Evolutionary conservation across 2,797 vertebrate genomes (phyloP).

Genomic region (Poecile montanus): DNA sequence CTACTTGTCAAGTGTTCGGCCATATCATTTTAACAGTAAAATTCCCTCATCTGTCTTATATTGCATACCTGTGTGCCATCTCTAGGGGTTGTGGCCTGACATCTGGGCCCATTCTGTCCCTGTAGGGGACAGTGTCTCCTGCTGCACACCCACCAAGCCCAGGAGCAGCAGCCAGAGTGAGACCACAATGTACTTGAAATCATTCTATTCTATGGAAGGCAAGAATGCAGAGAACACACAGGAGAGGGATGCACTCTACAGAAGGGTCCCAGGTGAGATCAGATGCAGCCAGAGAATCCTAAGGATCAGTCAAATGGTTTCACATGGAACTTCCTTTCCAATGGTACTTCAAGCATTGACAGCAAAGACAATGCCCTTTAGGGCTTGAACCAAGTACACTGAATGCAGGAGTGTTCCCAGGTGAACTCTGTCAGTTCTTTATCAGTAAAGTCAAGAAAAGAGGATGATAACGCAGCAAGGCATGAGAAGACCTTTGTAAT

Average conservation of each 20-base stretch:
- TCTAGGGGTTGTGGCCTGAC: not conserved
- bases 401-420: not conserved
- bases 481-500: slow-evolving; percentile 68
- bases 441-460: slow-evolving; percentile 34
- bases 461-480: not conserved
- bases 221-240: not conserved
- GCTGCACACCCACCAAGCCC: not conserved
- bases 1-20: not conserved
- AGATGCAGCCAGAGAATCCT: not conserved
- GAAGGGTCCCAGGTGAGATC: not conserved
- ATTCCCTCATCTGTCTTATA: not conserved
- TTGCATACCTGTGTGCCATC: not conserved
- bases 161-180: not conserved
- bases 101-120: not conserved
- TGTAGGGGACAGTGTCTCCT: not conserved
- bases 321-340: not conserved
- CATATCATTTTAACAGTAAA: not conserved
- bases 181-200: not conserved
- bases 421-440: slow-evolving; percentile 3
- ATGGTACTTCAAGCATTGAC: not conserved
- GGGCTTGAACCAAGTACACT: not conserved
- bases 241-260: not conserved
- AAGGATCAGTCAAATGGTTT: not conserved
- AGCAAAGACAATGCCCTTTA: not conserved
- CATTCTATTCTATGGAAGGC: not conserved